Evolutionary conservation across 1,140 invertebrate genomes (phyloP), one percentile per base, ranked within the genome.

Genomic region (Drosophila miranda): DNA sequence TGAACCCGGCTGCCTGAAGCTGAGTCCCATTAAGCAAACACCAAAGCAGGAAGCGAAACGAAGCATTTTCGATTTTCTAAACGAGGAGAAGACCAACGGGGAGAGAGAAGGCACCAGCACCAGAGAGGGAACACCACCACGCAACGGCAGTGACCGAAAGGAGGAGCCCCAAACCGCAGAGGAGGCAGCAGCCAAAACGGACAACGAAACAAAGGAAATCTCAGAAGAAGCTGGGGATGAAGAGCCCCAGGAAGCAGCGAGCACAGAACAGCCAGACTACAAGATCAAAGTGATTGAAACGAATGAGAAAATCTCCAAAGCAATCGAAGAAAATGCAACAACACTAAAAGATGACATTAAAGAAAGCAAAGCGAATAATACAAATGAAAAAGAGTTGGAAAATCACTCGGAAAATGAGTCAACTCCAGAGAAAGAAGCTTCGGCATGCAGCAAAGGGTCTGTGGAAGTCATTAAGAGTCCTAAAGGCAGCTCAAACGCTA

Each of bases 1-100:
- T 6, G 91, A 92, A 21, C 91, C 91, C 0, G 91, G 91, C 6
- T 91, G 90, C 55, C 80, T 91, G 3, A 91, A 91, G 69, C 68
- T 91, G 8, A 89, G 83, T 63, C 88, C 88, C 14, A 88, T 90
- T 16, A 90, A 89, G 50, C 75, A 79, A 66, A 63, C 59, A 54
- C 45, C 75, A 43, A 81, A 81, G 56, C 68, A 62, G n/a, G 73
- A 84, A 60, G 57, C 66, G 0, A 84, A 88, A 21, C 67, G 76
- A 3, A 88, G 83, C 56, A 87, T 88, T 48, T 87, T 88, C 26
- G 82, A 88, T 61, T 86, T 64, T 51, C 19, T 86, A 1, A 45
- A 49, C 4, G 43, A 62, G 21, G 74, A 81, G 43, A 78, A 89
- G 43, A 86, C 69, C 3, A 88, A 88, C 63, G 83, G 83, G 0